Conservation (phyloP, 2,113 vertebrate genomes). For the Theristicus caerulescens region DNA sequence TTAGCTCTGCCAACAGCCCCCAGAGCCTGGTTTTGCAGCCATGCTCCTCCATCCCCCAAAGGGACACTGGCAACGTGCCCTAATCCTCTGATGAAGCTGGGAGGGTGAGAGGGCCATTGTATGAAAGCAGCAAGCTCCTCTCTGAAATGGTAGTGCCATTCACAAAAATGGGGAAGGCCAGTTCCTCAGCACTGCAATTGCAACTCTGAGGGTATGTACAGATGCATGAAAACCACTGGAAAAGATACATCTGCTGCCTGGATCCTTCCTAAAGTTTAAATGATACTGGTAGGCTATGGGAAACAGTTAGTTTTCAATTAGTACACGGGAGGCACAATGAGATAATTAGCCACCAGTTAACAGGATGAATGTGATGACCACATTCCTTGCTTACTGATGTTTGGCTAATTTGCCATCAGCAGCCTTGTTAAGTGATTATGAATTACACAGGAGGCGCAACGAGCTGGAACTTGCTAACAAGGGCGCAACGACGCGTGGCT, state of each 20-base stretch:
- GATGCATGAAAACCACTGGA: background rate
- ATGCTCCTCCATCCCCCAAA: background rate
- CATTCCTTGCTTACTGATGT: slow-evolving; percentile 57
- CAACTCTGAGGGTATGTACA: background rate
- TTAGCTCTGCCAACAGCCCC: background rate
- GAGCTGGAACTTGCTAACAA: background rate
- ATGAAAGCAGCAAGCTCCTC: background rate
- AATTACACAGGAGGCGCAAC: background rate
- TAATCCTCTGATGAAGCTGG: background rate
- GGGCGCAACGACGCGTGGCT: rapidly evolving
- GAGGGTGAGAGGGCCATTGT: background rate
- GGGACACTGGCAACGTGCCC: background rate
- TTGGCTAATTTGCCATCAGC: slow-evolving; percentile 54
- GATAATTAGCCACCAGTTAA: slow-evolving; percentile 43
- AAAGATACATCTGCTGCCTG: background rate
- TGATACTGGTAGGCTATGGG: background rate
- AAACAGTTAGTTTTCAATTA: slow-evolving; percentile 35
- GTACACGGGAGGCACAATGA: slow-evolving; percentile 5
- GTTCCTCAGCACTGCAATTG: rapidly evolving
- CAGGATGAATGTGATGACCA: slow-evolving; percentile 16
- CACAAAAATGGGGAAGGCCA: background rate
- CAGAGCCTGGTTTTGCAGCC: background rate
- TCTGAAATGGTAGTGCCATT: rapidly evolving
- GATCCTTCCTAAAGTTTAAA: background rate
- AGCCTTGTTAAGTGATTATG: slow-evolving; percentile 24